Conservation (phyloP, 2,797 vertebrate genomes). For the Crenichthys baileyi region DNA sequence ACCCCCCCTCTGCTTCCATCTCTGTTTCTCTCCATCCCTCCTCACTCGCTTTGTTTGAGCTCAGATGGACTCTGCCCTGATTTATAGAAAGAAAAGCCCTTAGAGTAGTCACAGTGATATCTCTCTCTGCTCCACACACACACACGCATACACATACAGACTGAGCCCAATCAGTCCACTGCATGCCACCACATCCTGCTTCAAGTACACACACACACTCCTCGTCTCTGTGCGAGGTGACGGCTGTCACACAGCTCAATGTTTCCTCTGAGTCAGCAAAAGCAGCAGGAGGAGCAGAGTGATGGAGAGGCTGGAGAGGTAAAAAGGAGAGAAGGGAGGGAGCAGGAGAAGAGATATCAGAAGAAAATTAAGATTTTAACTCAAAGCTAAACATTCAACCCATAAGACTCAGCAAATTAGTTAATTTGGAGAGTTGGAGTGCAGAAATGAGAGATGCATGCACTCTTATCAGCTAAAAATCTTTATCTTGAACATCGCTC, state of each 20-base stretch:
- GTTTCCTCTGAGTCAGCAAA: conserved; percentile 79
- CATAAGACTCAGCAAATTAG: conserved; percentile 22
- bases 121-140: conserved; percentile 22
- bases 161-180: conserved; percentile 21
- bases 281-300: conserved; percentile 48
- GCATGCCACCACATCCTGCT: conserved; percentile 15
- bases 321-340: conserved; percentile 10
- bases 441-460: neutral
- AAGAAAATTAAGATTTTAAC: conserved; percentile 40
- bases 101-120: conserved; percentile 46
- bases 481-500: neutral
- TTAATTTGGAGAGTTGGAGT: neutral
- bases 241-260: conserved; percentile 70
- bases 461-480: neutral
- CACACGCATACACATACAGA: conserved; percentile 9
- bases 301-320: conserved; percentile 42
- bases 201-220: neutral
- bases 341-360: conserved; percentile 13
- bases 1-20: conserved; percentile 13
- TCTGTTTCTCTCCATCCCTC: conserved; percentile 20
- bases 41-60: conserved; percentile 58
- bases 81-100: conserved; percentile 60
- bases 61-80: conserved; percentile 57
- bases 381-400: conserved; percentile 6
- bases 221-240: conserved; percentile 54